Evolutionary conservation across 2,113 vertebrate species (phyloP).

Genomic region (Alligator sinensis): DNA sequence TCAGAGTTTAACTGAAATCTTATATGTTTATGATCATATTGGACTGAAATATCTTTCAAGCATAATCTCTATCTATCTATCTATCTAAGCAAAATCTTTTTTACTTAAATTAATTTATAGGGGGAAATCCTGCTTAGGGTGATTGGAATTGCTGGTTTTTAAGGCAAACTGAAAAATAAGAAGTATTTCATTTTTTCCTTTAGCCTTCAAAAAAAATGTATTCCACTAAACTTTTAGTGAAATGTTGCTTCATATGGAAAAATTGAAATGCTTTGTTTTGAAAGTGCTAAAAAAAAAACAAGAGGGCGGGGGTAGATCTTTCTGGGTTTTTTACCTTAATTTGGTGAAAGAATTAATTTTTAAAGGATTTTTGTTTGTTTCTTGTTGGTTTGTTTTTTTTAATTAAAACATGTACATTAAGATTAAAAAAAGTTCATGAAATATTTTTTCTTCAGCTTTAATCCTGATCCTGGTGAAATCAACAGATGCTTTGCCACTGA

Average conservation of each 20-base stretch:
- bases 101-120: too few relatives aligned
- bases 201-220: too few relatives aligned
- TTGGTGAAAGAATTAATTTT: too few relatives aligned
- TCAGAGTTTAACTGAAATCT: background rate
- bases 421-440: background rate
- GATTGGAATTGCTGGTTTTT: background rate
- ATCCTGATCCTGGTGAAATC: background rate
- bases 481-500: background rate
- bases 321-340: too few relatives aligned
- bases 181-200: too few relatives aligned
- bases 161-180: background rate
- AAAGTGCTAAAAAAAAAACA: too few relatives aligned
- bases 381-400: fast-evolving
- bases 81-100: too few relatives aligned
- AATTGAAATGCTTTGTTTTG: too few relatives aligned
- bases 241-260: too few relatives aligned
- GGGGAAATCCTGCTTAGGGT: background rate
- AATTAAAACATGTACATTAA: background rate
- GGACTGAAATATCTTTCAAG: background rate
- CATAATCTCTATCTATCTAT: background rate
- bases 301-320: too few relatives aligned
- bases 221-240: too few relatives aligned
- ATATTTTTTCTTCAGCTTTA: fast-evolving
- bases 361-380: background rate
- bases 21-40: background rate